A percentile compares a stretch with the other conserved stretches of the same genome.
phyloP scores from a whole-genome alignment of 2,113 vertebrate species.

The Dasyprocta punctata region DNA sequence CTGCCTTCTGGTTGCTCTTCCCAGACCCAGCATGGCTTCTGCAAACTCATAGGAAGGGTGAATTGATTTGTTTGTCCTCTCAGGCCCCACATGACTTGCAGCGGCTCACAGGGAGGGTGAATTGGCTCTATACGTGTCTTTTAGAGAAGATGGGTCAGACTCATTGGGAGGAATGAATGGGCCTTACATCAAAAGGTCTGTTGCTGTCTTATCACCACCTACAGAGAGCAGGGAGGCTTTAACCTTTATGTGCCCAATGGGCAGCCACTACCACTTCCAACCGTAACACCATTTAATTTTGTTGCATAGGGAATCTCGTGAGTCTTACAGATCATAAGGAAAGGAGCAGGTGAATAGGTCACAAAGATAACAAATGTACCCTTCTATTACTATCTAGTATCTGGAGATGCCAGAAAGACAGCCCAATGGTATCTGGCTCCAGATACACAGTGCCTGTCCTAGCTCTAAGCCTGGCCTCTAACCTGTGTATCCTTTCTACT shows the following conservation, averaged over 20 bases:
- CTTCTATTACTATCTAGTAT: not conserved
- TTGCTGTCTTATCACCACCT: not conserved
- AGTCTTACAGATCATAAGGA: not conserved
- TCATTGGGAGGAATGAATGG: not conserved
- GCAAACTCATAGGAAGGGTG: no score
- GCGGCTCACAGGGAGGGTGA: no score
- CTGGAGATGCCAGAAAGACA: not conserved
- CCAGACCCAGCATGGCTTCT: no score
- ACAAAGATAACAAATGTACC: not conserved
- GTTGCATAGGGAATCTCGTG: not conserved
- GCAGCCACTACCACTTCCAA: not conserved
- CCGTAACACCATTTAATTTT: not conserved
- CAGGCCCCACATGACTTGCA: no score
- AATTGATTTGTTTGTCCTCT: no score
- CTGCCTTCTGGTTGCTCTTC: no score
- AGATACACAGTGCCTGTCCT: not conserved
- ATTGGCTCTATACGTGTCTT: not conserved
- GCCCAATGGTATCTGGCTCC: not conserved
- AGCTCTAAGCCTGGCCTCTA: not conserved
- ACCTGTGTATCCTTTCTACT: not conserved
- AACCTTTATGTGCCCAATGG: not conserved
- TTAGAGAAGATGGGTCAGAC: not conserved
- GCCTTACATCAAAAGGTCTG: not conserved
- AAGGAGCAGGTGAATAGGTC: not conserved
- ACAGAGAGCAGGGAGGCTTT: not conserved